Conservation (phyloP, 2,797 vertebrate species). For the Hydrophis major region DNA sequence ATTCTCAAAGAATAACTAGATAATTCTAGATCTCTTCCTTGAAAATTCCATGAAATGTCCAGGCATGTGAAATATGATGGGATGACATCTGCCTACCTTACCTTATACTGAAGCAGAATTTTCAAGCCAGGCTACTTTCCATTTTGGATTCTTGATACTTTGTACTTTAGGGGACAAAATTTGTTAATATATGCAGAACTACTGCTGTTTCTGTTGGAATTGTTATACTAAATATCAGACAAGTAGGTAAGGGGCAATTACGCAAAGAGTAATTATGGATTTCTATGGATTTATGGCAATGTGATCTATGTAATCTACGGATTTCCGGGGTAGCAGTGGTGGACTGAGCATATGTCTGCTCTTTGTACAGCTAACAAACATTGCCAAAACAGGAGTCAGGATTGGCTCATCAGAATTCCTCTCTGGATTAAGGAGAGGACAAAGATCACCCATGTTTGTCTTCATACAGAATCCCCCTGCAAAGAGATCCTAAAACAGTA, state of each 20-base stretch:
- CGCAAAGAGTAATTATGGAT: too few relatives aligned
- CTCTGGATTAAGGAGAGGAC: not conserved
- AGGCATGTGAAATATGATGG: not conserved
- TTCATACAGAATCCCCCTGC: not conserved
- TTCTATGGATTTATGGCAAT: too few relatives aligned
- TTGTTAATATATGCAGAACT: not conserved
- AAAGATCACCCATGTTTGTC: not conserved
- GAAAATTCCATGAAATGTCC: not conserved
- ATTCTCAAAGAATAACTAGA: not conserved
- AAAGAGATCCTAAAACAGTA: not conserved
- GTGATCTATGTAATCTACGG: too few relatives aligned
- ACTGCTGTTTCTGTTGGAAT: not conserved
- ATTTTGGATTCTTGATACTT: not conserved
- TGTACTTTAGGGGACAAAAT: not conserved
- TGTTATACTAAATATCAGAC: not conserved
- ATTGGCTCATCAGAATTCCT: not conserved
- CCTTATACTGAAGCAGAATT: not conserved
- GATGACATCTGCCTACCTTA: not conserved
- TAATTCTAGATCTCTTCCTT: not conserved
- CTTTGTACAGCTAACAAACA: not conserved
- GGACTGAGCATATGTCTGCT: not conserved
- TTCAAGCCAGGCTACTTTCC: not conserved
- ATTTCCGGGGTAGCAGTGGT: not conserved
- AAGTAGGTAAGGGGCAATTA: not conserved
- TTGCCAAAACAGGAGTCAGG: not conserved